phyloP scores from a whole-genome alignment of 2,888 invertebrate genomes.

The Dioctria linearis region DNA sequence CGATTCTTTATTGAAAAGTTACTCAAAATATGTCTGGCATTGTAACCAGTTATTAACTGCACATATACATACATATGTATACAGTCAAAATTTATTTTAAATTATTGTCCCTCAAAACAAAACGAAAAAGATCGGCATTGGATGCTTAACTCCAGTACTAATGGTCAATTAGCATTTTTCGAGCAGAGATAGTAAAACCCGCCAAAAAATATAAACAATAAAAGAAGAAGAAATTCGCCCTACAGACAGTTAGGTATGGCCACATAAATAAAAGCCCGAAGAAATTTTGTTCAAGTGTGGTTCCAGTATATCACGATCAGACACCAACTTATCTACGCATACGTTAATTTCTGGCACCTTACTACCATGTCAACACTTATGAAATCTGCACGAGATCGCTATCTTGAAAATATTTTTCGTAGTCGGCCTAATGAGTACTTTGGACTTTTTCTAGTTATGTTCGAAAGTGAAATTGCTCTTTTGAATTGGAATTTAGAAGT shows the following conservation, averaged over 20 bases:
- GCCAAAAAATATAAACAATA: not conserved
- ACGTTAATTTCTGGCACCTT: conserved; percentile 6
- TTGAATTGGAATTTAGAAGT: not conserved
- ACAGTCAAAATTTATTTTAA: too few species aligned
- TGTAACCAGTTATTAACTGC: too few species aligned
- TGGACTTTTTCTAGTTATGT: not conserved
- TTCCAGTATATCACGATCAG: not conserved
- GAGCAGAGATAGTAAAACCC: not conserved
- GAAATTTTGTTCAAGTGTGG: not conserved
- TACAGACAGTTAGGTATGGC: not conserved
- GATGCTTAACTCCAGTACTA: not conserved
- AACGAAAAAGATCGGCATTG: too few species aligned
- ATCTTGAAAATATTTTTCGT: not conserved
- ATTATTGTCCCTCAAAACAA: too few species aligned
- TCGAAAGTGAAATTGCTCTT: conserved; percentile 15
- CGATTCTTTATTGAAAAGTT: too few species aligned
- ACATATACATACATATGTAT: too few species aligned
- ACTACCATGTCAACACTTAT: not conserved
- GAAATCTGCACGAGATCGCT: conserved; percentile 4
- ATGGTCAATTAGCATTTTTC: not conserved
- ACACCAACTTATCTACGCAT: not conserved
- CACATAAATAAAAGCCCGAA: not conserved
- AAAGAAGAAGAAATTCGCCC: not conserved
- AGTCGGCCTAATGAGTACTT: conserved; percentile 1
- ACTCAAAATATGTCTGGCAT: too few species aligned